Evolutionary conservation across 2,888 invertebrate species (phyloP), one percentile per base, ranked within the genome.

Genomic region (Melinaea menophilus): DNA sequence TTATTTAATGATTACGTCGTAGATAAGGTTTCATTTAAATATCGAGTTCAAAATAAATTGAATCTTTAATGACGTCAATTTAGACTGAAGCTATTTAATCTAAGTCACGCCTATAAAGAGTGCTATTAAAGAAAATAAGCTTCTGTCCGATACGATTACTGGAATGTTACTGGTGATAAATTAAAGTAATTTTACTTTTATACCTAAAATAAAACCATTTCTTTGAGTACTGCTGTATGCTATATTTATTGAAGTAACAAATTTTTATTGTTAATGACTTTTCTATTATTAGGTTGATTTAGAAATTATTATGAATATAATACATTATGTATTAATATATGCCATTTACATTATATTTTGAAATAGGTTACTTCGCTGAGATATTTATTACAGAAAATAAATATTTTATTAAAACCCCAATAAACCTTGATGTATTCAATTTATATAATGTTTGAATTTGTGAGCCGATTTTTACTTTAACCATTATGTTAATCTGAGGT

Each of bases 41-140:
- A 51, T 31, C 7, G n/a, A 51, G 11, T 22, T 51, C 51, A 22
- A 51, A 51, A 51, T 51, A 51, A 51, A 51, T 51, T 51, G 51
- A 51, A 31, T n/a, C 51, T 22, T 31, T 51, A 51, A 51, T 31
- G 31, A 31, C 51, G 31, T 51, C 31, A 51, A 31, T 31, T 51
- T 31, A 31, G 51, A 51, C 31, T 51, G 7, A 51, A 51, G 31
- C 51, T 31, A 51, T 31, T 31, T 31, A 31, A 31, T 51, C 51
- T 51, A 51, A 51, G 31, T 51, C 9, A 31, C 51, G 11, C 31
- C 51, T 51, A 31, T 51, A 51, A 51, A 31, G 51, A 51, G 31
- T 51, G 22, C 51, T 11, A 51, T 51, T 51, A 51, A 31, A 51
- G 31, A 51, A 11, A 51, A 51, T 51, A 31, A 22, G 31, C 22